These are phyloP conservation scores for Cantharis rustica DNA, from an alignment of 2,888 invertebrate species.

Conservation along the genomic window DNA sequence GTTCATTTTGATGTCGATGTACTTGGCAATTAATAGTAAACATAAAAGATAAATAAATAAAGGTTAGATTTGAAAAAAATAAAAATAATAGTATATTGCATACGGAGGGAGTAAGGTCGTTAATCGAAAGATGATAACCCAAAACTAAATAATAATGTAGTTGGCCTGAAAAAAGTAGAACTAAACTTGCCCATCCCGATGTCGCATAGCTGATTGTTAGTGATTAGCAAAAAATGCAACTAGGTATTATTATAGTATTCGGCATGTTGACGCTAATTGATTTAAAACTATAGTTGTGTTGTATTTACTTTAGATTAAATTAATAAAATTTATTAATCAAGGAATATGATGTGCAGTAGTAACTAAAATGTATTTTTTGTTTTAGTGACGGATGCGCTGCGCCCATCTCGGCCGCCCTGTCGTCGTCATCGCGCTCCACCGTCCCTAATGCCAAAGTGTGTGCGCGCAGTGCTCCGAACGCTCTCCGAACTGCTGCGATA, in stretches of 20 bases:
- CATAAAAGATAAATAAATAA: too few species aligned
- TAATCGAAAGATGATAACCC: not conserved
- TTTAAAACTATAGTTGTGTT: too few species aligned
- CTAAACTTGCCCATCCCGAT: not conserved
- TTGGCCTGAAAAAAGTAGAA: not conserved
- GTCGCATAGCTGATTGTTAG: not conserved
- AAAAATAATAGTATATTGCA: not conserved
- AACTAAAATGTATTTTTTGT: slow-evolving; percentile 34
- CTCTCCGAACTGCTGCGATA: slow-evolving; percentile 53
- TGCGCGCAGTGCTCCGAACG: slow-evolving; percentile 57
- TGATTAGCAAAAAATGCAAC: not conserved
- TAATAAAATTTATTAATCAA: too few species aligned
- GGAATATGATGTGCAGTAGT: too few species aligned
- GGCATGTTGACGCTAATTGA: too few species aligned
- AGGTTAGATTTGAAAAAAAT: too few species aligned
- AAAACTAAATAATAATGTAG: not conserved
- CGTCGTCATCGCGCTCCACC: slow-evolving; percentile 39
- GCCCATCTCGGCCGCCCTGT: slow-evolving; percentile 47
- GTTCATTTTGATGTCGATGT: too few species aligned
- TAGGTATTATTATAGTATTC: too few species aligned
- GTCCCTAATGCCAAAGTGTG: slow-evolving; percentile 50
- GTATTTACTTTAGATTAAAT: too few species aligned
- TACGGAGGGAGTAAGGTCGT: not conserved
- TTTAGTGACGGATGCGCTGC: slow-evolving; percentile 66
- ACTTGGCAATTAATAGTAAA: too few species aligned